Percentiles rank a stretch among this genome's conserved stretches.
phyloP scores from a whole-genome alignment of 2,797 vertebrate species.

The Amphiprion clarkii region DNA sequence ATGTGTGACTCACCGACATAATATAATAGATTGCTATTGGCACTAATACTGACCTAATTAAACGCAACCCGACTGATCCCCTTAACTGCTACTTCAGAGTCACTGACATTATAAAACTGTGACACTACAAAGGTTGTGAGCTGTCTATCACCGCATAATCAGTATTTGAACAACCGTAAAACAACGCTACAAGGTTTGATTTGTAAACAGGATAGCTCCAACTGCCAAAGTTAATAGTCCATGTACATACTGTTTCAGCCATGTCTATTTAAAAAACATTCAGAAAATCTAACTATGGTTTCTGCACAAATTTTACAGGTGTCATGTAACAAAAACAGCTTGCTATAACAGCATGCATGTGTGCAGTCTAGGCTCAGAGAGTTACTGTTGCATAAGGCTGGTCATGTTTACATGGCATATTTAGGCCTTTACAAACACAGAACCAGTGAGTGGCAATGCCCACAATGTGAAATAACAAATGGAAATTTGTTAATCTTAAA shows the following conservation, averaged over 20 bases:
- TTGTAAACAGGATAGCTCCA: background rate
- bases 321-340: background rate
- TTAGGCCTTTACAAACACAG: conserved; percentile 1
- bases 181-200: background rate
- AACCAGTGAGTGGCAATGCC: background rate
- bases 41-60: background rate
- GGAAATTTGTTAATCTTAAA: background rate
- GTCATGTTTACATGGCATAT: background rate
- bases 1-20: background rate
- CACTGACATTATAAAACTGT: background rate
- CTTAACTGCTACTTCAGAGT: background rate
- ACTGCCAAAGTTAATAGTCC: no score
- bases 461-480: background rate
- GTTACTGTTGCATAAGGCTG: conserved; percentile 24
- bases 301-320: background rate
- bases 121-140: background rate
- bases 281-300: no score
- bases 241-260: background rate
- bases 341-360: background rate
- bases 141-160: no score
- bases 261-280: background rate
- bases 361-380: conserved; percentile 10
- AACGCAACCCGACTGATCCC: background rate
- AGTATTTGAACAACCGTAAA: background rate
- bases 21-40: background rate